A percentile compares a stretch with the other conserved stretches of the same genome.
Conservation (phyloP, 2,888 invertebrate species). For the Sussaba pulchella region DNA sequence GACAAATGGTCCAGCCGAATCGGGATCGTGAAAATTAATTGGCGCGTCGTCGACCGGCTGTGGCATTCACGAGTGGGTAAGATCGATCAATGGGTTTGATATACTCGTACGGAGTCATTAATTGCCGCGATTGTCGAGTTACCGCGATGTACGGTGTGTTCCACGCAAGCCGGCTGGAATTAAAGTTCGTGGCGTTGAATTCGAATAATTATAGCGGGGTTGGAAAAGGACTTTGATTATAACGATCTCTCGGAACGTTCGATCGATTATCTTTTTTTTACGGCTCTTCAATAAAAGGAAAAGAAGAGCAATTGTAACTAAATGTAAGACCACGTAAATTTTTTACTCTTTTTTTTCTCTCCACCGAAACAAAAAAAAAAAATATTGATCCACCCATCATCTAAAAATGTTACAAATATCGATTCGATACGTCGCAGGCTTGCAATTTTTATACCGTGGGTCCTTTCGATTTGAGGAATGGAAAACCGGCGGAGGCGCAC, state of each 20-base stretch:
- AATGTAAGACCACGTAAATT: too few species aligned
- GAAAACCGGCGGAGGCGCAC: too few species aligned
- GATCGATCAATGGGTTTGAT: conserved; percentile 44
- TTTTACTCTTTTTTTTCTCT: too few species aligned
- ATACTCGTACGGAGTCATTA: conserved; percentile 35
- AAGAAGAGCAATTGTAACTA: too few species aligned
- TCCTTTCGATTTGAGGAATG: not conserved
- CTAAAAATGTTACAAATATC: too few species aligned
- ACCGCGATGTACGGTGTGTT: too few species aligned
- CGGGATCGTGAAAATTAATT: conserved; percentile 30
- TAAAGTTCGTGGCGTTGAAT: conserved; percentile 24
- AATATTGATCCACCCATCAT: too few species aligned
- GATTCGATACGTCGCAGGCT: too few species aligned
- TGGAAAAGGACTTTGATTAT: not conserved
- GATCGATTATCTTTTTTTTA: not conserved
- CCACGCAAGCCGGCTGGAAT: not conserved
- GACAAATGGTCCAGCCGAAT: conserved; percentile 5
- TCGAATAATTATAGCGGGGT: conserved; percentile 3
- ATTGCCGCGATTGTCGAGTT: conserved; percentile 56
- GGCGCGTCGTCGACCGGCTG: conserved; percentile 8
- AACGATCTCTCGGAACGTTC: not conserved
- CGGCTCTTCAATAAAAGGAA: too few species aligned
- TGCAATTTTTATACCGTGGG: not conserved
- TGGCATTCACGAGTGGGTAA: not conserved
- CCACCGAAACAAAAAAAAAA: too few species aligned